Evolutionary conservation across 2,113 vertebrate genomes (phyloP).

Genomic region (Poicephalus meyeri): DNA sequence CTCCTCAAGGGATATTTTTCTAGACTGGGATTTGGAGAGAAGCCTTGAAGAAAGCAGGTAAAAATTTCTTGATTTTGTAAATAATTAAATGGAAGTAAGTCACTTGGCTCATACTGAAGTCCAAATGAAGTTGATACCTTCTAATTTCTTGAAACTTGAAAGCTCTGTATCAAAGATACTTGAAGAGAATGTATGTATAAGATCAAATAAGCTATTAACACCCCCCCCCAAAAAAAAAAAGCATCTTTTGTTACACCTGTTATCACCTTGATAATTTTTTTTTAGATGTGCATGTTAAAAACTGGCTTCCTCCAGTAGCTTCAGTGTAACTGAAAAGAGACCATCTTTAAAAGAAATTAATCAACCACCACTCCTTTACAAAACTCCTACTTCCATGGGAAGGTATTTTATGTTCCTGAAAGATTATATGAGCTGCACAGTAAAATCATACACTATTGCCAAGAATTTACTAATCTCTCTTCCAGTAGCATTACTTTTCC

Average conservation of each 20-base stretch:
- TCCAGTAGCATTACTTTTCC: background rate
- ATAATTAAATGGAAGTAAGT: background rate
- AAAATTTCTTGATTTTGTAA: background rate
- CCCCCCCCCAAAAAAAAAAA: background rate
- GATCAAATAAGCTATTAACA: background rate
- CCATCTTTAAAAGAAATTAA: background rate
- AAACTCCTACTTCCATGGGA: background rate
- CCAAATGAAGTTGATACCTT: background rate
- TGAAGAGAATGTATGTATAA: background rate
- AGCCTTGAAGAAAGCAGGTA: background rate
- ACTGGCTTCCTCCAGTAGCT: background rate
- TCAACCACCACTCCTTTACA: background rate
- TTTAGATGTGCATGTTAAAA: background rate
- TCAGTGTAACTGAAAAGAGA: background rate
- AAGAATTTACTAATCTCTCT: background rate
- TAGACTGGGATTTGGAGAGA: background rate
- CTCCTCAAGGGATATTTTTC: constrained; percentile 1
- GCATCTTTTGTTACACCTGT: background rate
- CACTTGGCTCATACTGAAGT: background rate
- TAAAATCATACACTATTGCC: background rate
- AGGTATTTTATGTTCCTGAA: background rate
- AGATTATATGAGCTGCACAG: background rate
- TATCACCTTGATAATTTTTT: background rate
- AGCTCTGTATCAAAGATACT: background rate
- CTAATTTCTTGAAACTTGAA: background rate